These are phyloP conservation scores for Burhinus oedicnemus DNA, from an alignment of 2,113 vertebrate genomes.

Conservation along the genomic window DNA sequence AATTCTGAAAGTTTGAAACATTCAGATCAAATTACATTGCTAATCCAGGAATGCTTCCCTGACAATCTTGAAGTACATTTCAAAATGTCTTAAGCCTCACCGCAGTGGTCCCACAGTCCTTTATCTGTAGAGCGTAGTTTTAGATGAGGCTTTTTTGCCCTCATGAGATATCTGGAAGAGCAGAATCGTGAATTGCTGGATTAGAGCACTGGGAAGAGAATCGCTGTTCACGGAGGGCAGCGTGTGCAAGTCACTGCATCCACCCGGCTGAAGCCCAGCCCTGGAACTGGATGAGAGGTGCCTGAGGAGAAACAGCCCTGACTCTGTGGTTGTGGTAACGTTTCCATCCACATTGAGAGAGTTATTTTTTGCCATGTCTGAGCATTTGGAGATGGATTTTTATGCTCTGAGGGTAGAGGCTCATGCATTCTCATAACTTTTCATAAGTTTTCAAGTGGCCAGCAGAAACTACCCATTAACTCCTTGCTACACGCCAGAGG, in stretches of 20 bases:
- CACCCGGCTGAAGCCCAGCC: not conserved
- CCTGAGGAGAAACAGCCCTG: not conserved
- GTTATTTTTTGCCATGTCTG: not conserved
- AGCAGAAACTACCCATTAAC: not conserved
- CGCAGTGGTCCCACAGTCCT: not conserved
- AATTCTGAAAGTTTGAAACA: not conserved
- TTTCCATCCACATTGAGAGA: not conserved
- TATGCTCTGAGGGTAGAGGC: not conserved
- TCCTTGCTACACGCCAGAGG: not conserved
- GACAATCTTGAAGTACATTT: not conserved
- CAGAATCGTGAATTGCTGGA: not conserved
- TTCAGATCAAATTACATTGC: not conserved
- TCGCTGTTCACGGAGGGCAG: not conserved
- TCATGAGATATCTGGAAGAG: not conserved
- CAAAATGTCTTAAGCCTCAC: not conserved
- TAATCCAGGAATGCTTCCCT: not conserved
- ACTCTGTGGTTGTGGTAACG: not conserved
- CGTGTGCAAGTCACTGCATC: fast-evolving
- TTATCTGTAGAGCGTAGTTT: not conserved
- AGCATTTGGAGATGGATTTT: not conserved
- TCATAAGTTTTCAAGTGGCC: not conserved
- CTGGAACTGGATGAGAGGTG: not conserved
- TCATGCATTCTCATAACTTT: not conserved
- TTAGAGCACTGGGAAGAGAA: not conserved
- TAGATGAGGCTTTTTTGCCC: not conserved